Evolutionary conservation across 2,113 vertebrate genomes (phyloP).

Genomic region (Esox niger): DNA sequence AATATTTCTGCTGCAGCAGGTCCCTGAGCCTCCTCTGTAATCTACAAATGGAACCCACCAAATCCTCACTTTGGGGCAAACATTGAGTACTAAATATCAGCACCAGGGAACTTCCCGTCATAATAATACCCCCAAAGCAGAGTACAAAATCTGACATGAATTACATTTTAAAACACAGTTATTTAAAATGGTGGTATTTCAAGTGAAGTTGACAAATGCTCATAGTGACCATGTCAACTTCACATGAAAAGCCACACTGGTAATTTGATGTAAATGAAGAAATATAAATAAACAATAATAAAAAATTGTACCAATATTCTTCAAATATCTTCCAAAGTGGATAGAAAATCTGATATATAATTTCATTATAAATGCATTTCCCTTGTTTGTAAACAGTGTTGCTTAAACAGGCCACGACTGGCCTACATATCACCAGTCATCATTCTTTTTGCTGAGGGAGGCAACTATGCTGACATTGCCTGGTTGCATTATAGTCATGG

Average conservation of each 20-base stretch:
- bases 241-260: too few relatives aligned
- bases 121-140: too few relatives aligned
- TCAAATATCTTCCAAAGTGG: background rate
- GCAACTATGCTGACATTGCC: constrained; percentile 65
- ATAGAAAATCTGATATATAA: constrained; percentile 10
- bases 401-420: constrained; percentile 54
- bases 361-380: constrained; percentile 46
- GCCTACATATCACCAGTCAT: constrained; percentile 66
- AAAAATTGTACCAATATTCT: background rate
- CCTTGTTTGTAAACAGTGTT: constrained; percentile 48
- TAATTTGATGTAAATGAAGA: too few relatives aligned
- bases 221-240: too few relatives aligned
- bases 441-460: constrained; percentile 72
- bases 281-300: too few relatives aligned
- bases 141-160: too few relatives aligned
- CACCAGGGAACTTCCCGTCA: too few relatives aligned
- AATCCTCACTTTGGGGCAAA: constrained; percentile 26
- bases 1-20: constrained; percentile 31
- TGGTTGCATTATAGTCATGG: constrained; percentile 69
- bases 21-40: constrained; percentile 26
- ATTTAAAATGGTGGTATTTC: too few relatives aligned
- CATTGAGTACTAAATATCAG: constrained; percentile 25
- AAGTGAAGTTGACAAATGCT: too few relatives aligned
- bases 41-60: constrained; percentile 23
- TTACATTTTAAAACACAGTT: too few relatives aligned